Base-by-base conservation (phyloP, 1,140 invertebrate species). In the Zophobas morio region DNA sequence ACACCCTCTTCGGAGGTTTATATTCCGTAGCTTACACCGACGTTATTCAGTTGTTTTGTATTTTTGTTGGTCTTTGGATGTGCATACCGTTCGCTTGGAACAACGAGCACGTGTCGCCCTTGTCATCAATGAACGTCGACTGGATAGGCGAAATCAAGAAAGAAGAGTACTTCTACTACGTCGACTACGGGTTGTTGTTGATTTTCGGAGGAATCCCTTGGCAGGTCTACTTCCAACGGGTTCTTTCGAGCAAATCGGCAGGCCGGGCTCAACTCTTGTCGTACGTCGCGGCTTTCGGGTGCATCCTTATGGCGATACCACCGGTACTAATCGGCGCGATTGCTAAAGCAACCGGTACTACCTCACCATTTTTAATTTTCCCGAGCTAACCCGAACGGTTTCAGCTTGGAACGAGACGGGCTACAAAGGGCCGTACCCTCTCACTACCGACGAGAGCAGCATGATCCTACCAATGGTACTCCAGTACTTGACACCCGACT, bases 11-110 rank as follows among this genome's bases (percentile, higher is more conserved):
- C 85, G 98, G 98, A 0, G 98, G 98, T 0, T 90, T 99, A 5
- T 99, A 99, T 87, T 96, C 97, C 47, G 98, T 99, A 42, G 98
- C 98, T 0, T 99, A 99, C 86, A 99, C 98, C 0, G 98, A 99
- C 86, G 98, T 99, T 80, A 98, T 99, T 80, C 98, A 99, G 87
- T 90, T 99, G 1, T 97, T 99, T 89, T 99, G 97, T 88, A 99
- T 99, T 85, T 99, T 99, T 88, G 92, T 99, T 81, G 98, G 98
- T 34, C 88, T 99, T 89, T 99, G 98, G 97, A 92, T 99, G 89
- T 98, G 97, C 83, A 97, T 99, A 75, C 98, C 98, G 0, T 99
- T 99, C 86, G 97, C 97, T 0, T 93, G 97, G 92, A 89, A 89
- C 37, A 94, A 98, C 87, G 90, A 93, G 35, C 92, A 95, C 81